Percentiles rank a stretch among this genome's conserved stretches.
phyloP scores from a whole-genome alignment of 2,113 vertebrate genomes.

The Bombycilla garrulus region DNA sequence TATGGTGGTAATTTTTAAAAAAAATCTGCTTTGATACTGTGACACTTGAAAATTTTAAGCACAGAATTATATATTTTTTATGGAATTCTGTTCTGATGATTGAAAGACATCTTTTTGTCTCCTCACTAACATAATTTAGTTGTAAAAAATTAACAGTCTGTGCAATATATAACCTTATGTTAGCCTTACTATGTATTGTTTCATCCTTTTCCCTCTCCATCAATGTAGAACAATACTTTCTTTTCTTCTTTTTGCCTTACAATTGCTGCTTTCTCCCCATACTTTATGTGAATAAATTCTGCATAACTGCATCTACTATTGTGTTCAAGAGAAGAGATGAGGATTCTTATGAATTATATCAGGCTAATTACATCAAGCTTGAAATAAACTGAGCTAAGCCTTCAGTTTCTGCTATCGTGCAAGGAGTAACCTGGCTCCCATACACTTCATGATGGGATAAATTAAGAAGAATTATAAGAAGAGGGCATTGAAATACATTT shows the following conservation, averaged over 20 bases:
- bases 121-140: background rate
- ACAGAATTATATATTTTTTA: background rate
- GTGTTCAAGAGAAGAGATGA: background rate
- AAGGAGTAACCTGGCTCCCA: background rate
- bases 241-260: background rate
- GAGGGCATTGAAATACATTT: background rate
- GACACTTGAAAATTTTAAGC: background rate
- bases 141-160: background rate
- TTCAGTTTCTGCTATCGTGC: background rate
- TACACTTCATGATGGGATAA: background rate
- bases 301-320: background rate
- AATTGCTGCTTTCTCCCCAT: background rate
- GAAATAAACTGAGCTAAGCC: background rate
- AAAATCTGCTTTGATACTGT: background rate
- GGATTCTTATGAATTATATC: background rate
- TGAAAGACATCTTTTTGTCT: background rate
- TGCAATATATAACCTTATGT: background rate
- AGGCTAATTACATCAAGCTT: background rate
- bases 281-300: slow-evolving; percentile 1
- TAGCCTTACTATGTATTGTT: background rate
- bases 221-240: background rate
- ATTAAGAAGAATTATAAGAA: background rate
- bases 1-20: no score
- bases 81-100: background rate
- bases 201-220: background rate